phyloP scores from a whole-genome alignment of 2,797 vertebrate genomes.

The Channallabes apus region DNA sequence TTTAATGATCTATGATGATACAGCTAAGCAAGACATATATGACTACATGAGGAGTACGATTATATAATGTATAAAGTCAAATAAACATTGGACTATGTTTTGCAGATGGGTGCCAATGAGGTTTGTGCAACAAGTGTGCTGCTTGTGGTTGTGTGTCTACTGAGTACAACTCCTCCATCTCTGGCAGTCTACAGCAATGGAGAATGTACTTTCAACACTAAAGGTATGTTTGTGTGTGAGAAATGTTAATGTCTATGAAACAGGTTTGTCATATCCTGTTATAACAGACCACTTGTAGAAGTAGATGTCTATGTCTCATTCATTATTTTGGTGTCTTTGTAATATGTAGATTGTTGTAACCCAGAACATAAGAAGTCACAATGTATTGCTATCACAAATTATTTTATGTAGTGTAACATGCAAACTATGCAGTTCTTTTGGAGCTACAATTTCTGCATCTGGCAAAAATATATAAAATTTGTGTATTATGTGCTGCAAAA shows the following conservation, averaged over 20 bases:
- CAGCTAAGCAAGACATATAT: not conserved
- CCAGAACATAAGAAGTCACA: not conserved
- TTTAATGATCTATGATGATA: not conserved
- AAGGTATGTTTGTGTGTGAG: constrained; percentile 64
- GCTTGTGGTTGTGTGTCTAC: constrained; percentile 62
- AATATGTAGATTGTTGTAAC: not conserved
- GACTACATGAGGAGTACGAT: not conserved
- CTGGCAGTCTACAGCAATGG: constrained; percentile 65
- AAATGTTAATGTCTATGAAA: constrained; percentile 3
- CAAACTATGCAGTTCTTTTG: not conserved
- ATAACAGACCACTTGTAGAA: not conserved
- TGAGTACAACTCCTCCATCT: constrained; percentile 60
- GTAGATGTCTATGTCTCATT: not conserved
- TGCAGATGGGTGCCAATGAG: constrained; percentile 41
- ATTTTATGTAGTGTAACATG: not conserved
- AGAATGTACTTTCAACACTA: constrained; percentile 78
- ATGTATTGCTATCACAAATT: not conserved
- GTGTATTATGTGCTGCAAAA: not conserved
- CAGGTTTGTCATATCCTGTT: not conserved
- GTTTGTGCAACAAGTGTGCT: constrained; percentile 19
- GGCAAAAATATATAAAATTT: not conserved
- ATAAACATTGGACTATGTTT: not conserved
- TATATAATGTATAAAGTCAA: not conserved
- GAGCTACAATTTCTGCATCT: not conserved
- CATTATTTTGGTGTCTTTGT: not conserved